These are phyloP conservation scores for Drosophila pullipes DNA, from an alignment of 2,888 invertebrate genomes.

Conservation along the genomic window DNA sequence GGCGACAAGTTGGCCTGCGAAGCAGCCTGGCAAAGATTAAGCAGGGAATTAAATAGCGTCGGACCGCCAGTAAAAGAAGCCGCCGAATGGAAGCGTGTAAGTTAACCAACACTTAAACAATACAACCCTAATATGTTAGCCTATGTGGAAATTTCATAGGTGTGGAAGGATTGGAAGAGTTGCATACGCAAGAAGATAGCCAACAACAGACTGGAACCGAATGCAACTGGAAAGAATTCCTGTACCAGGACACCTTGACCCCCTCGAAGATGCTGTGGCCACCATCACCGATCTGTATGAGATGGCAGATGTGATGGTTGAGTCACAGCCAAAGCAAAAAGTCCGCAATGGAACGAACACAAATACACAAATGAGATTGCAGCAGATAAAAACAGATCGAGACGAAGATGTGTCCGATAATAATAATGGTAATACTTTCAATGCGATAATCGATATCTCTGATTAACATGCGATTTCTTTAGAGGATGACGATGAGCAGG, in stretches of 20 bases:
- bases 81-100: constrained; percentile 66
- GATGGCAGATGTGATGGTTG: constrained; percentile 61
- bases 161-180: constrained; percentile 71
- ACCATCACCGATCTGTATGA: constrained; percentile 61
- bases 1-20: constrained; percentile 67
- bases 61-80: constrained; percentile 71
- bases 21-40: constrained; percentile 62
- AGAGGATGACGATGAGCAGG: constrained; percentile 45
- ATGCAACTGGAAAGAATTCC: constrained; percentile 56
- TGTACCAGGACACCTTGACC: constrained; percentile 68
- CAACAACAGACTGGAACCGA: constrained; percentile 60
- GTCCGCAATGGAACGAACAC: constrained; percentile 14
- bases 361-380: constrained; percentile 26
- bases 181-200: constrained; percentile 68
- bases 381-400: constrained; percentile 51
- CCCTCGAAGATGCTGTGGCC: constrained; percentile 68
- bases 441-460: not conserved
- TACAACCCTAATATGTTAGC: not conserved
- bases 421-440: constrained; percentile 48
- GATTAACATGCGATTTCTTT: not conserved
- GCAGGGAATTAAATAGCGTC: constrained; percentile 62
- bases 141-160: constrained; percentile 21
- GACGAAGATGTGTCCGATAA: constrained; percentile 50
- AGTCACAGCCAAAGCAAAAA: constrained; percentile 47
- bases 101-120: not conserved